Conservation (phyloP, 2,797 vertebrate genomes). For the Pangasius larnaudii region DNA sequence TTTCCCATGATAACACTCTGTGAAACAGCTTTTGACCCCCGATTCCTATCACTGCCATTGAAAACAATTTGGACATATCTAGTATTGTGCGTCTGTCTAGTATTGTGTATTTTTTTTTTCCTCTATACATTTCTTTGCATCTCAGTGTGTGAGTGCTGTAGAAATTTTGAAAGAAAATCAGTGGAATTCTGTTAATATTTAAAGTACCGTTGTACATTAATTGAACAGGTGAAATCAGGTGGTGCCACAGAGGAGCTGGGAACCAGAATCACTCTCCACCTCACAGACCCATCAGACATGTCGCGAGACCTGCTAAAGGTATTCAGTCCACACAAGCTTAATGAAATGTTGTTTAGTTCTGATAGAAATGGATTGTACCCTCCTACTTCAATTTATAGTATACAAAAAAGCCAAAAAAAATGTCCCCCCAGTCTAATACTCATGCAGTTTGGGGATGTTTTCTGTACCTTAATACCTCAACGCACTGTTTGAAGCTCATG, state of each 20-base stretch:
- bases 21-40: not conserved
- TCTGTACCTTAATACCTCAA: not conserved
- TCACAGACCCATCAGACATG: constrained; percentile 88
- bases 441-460: not conserved
- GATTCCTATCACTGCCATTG: not conserved
- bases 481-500: not conserved
- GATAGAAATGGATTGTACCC: not conserved
- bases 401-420: not conserved
- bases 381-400: not conserved
- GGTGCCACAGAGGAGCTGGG: constrained; percentile 86
- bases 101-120: not conserved
- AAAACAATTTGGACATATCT: not conserved
- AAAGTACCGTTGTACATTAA: not conserved
- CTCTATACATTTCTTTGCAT: not conserved
- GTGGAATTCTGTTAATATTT: not conserved
- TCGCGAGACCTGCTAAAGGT: constrained; percentile 91
- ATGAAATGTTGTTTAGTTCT: not conserved
- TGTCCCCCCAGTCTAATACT: not conserved
- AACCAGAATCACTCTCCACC: constrained; percentile 83
- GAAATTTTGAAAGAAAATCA: not conserved
- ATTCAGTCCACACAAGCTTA: not conserved
- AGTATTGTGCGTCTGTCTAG: not conserved
- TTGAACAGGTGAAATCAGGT: constrained; percentile 87
- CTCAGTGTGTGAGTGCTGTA: not conserved
- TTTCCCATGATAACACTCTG: not conserved